phyloP scores from a whole-genome alignment of 2,113 vertebrate genomes.

The Panthera tigris region DNA sequence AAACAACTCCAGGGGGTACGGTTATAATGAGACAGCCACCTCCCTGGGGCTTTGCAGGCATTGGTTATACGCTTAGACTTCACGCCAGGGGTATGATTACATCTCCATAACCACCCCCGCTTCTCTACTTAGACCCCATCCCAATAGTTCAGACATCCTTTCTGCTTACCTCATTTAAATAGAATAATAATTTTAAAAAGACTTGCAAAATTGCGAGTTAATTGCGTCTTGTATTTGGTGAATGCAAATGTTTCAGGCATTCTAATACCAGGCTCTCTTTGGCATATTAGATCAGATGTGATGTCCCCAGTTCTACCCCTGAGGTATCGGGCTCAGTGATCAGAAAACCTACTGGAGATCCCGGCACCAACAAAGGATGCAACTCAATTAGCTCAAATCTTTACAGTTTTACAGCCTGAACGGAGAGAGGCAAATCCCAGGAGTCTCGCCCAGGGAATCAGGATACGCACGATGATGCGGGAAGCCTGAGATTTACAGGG shows the following conservation, averaged over 20 bases:
- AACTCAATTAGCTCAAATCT: conserved; percentile 69
- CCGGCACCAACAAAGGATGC: not conserved
- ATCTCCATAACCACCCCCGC: conserved; percentile 7
- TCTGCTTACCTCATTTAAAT: conserved; percentile 60
- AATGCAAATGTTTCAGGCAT: conserved; percentile 55
- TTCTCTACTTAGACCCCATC: not conserved
- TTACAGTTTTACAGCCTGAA: conserved; percentile 33
- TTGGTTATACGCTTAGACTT: not conserved
- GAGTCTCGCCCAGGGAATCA: not conserved
- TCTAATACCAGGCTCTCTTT: not conserved
- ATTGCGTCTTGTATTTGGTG: conserved; percentile 67
- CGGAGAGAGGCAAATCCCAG: conserved; percentile 40
- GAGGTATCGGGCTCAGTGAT: conserved; percentile 16
- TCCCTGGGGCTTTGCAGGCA: not conserved
- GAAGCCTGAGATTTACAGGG: conserved; percentile 39
- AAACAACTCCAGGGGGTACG: not conserved
- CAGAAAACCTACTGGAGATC: conserved; percentile 49
- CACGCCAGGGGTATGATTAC: not conserved
- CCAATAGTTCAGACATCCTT: not conserved
- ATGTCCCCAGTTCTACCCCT: conserved; percentile 12
- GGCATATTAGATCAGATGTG: not conserved
- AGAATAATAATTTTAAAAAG: conserved; percentile 58
- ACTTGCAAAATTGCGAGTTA: conserved; percentile 60
- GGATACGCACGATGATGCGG: conserved; percentile 7
- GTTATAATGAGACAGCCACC: not conserved